Conservation (phyloP, 2,113 vertebrate species). For the Cichladusa arquata region DNA sequence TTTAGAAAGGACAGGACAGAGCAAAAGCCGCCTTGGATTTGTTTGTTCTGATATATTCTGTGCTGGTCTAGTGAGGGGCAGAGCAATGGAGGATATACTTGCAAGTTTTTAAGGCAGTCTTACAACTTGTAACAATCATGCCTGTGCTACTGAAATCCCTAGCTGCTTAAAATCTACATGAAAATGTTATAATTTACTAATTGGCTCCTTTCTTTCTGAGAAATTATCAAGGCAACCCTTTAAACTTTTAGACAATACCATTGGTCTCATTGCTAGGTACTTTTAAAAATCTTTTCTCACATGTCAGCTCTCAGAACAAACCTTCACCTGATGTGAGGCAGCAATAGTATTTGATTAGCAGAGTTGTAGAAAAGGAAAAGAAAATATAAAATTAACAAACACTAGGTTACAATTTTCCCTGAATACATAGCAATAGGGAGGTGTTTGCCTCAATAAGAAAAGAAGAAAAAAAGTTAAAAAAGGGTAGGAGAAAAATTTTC, state of each 20-base stretch:
- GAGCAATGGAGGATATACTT: not conserved
- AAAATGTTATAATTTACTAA: not conserved
- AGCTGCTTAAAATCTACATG: not conserved
- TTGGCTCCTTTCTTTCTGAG: not conserved
- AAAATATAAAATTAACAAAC: not conserved
- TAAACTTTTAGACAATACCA: not conserved
- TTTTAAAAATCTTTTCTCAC: not conserved
- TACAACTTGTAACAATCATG: not conserved
- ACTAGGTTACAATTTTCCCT: not conserved
- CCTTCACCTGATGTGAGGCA: not conserved
- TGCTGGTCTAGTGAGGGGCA: not conserved
- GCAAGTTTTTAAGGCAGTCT: not conserved
- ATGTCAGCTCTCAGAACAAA: not conserved
- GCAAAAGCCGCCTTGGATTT: not conserved
- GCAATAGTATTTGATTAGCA: not conserved
- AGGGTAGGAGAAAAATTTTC: not conserved
- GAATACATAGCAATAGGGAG: not conserved
- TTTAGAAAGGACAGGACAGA: not conserved
- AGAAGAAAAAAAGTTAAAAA: not conserved
- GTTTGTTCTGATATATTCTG: not conserved
- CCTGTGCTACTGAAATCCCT: not conserved
- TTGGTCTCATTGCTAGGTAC: not conserved
- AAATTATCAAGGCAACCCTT: not conserved
- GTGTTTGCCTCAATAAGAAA: not conserved
- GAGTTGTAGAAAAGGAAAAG: not conserved